Evolutionary conservation across 2,888 invertebrate species (phyloP), one percentile per base, ranked within the genome.

Genomic region (Erebia ligea): DNA sequence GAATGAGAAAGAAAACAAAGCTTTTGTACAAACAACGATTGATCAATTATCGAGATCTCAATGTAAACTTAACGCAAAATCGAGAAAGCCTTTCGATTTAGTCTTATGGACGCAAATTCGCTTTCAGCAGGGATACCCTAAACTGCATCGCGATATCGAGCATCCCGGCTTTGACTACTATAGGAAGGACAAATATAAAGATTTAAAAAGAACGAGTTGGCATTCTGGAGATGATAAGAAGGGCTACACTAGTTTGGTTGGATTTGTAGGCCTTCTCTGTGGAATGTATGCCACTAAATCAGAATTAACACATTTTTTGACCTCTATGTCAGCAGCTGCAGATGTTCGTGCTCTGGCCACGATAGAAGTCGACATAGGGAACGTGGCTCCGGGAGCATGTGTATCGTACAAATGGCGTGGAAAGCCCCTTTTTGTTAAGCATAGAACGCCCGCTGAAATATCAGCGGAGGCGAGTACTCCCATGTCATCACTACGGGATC

Each of bases 371-470:
- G 96, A 96, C 75, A 86, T 98, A 56, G 84, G 83, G 9, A 95
- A 95, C 75, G 95, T 98, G 70, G 94, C 95, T 0, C 96, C 95
- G 79, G 97, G 96, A 25, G 94, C 94, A 76, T 94, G 94, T 71
- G 80, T 91, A 67, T 94, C 96, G 0, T 94, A 95, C 79, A 97
- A 97, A 85, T 98, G 97, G 97, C 94, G 97, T 78, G 96, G 96
- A 69, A 98, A 97, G 83, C 98, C 98, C 0, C 89, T 98, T 66
- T 98, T 97, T 83, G 90, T 98, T 61, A 95, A 95, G 79, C 95
- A 96, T 81, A 94, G 96, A 76, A 95, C 96, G 8, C 86, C 88
- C 10, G 92, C 91, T 0, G 96, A 97, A 78, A 97, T 98, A 67
- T 94, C 93, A 0, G 79, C 82, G 25, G 96, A 96, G 82, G 85